Base-by-base conservation (phyloP, 2,888 invertebrate genomes). In the Sinodicranocentrus sp. region DNA sequence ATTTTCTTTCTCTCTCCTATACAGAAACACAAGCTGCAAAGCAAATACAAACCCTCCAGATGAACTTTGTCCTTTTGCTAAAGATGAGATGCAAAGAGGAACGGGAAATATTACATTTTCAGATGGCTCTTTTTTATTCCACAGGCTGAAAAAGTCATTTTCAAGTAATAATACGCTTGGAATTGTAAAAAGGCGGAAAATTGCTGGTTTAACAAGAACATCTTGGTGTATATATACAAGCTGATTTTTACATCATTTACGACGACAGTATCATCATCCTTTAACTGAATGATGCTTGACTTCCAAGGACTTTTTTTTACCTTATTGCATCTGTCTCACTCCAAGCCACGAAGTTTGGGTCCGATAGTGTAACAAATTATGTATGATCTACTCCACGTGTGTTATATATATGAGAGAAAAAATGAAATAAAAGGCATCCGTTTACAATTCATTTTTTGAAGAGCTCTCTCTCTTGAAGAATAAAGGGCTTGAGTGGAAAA, bases 171-270 rank as follows among this genome's bases (percentile, higher is more conserved):
- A 3, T 48, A 25, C 57, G 15, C 57, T 23, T 23, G 25, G 25
- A 23, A 25, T 25, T 57, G 25, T n/a, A 52, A 17, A 52, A 52
- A 19, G 8, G 52, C 6, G 21, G 57, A 57, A 57, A 57, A 57
- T 57, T 23, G 57, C 25, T 10, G 57, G 19, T n/a, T 19, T 57
- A 25, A 57, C 57, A 57, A 57, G 57, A 15, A 10, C 2, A 1
- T 52, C 52, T 17, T 21, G 21, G 21, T 17, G 52, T 21, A n/a
- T 52, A n/a, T n/a, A n/a, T 19, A 15, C 21, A 57, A 25, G 57
- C n/a, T 25, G 23, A 57, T 57, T 57, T 39, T 23, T 57, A 25
- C 57, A 25, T 57, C 57, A 25, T 25, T 57, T 57, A 8, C 57
- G 25, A 57, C 3, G 57, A 52, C 52, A 52, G 23, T n/a, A 57